Evolutionary conservation across 2,888 invertebrate genomes (phyloP).

Genomic region (Nymphalis polychloros): DNA sequence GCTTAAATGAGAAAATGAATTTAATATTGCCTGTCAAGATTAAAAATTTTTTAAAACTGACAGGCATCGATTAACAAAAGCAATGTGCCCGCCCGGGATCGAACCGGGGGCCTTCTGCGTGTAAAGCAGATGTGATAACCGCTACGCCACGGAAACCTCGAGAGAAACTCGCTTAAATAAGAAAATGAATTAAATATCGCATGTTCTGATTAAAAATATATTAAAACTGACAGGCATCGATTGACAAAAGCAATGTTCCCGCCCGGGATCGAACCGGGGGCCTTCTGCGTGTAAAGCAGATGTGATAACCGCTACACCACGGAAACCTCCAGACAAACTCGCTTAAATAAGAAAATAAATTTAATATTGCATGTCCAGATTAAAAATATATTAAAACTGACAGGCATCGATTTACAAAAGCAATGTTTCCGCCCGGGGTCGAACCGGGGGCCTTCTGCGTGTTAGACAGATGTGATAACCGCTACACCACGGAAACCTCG

Average conservation of each 20-base stretch:
- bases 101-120: conserved; percentile 96
- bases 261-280: conserved; percentile 95
- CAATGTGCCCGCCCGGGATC: conserved; percentile 87
- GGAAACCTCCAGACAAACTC: conserved; percentile 43
- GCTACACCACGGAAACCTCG: conserved; percentile 83
- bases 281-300: conserved; percentile 96
- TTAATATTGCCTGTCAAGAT: too few species aligned
- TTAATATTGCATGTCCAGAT: too few species aligned
- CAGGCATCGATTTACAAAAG: conserved; percentile 46
- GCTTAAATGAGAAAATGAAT: too few species aligned
- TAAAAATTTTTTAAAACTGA: too few species aligned
- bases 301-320: conserved; percentile 93
- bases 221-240: neutral
- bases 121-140: conserved; percentile 96
- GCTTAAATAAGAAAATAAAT: too few species aligned
- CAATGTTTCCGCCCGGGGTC: conserved; percentile 92
- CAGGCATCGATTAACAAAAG: too few species aligned
- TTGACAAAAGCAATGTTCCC: conserved; percentile 83
- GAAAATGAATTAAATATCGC: too few species aligned
- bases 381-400: too few species aligned
- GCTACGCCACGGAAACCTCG: conserved; percentile 81
- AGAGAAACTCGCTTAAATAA: too few species aligned
- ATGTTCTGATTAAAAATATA: too few species aligned
- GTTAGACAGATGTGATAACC: conserved; percentile 96
- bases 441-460: conserved; percentile 95